Percentiles rank a stretch among this genome's conserved stretches.
phyloP scores from a whole-genome alignment of 2,113 vertebrate species.

The Nannospalax galili region DNA sequence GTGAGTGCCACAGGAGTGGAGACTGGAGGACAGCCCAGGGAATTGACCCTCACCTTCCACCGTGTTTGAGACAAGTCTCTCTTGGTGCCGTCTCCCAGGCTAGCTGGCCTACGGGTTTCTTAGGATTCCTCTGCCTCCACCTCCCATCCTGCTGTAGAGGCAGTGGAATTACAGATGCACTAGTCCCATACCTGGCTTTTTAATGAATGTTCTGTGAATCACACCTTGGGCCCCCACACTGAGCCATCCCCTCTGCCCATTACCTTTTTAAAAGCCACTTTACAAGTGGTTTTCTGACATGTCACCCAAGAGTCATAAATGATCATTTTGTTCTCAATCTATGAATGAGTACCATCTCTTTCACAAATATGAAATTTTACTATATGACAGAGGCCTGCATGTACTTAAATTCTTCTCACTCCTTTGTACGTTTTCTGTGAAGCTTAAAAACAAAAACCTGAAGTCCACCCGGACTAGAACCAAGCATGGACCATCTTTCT shows the following conservation, averaged over 20 bases:
- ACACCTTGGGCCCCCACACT: not conserved
- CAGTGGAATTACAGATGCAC: not conserved
- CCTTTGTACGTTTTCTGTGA: not conserved
- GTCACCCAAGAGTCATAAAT: not conserved
- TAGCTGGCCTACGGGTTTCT: not conserved
- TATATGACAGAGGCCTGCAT: not conserved
- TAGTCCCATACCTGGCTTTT: not conserved
- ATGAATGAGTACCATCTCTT: not conserved
- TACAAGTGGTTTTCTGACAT: not conserved
- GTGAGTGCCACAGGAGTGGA: not conserved
- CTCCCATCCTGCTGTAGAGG: not conserved
- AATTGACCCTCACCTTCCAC: not conserved
- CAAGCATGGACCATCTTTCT: not conserved
- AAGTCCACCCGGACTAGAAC: not conserved
- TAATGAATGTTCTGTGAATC: too few relatives aligned
- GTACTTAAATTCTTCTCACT: not conserved
- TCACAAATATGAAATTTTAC: conserved; percentile 38
- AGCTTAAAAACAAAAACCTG: not conserved
- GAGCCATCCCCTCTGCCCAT: not conserved
- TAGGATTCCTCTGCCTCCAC: not conserved
- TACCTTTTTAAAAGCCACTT: not conserved
- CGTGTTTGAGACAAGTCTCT: too few relatives aligned
- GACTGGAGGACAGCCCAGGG: not conserved
- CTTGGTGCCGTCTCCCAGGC: not conserved
- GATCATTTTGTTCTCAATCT: not conserved